Percentiles rank a stretch among this genome's conserved stretches.
These are phyloP conservation scores for Palythoa caribaeorum DNA, from an alignment of 92 coral and sea anemone species.

Conservation along the genomic window DNA sequence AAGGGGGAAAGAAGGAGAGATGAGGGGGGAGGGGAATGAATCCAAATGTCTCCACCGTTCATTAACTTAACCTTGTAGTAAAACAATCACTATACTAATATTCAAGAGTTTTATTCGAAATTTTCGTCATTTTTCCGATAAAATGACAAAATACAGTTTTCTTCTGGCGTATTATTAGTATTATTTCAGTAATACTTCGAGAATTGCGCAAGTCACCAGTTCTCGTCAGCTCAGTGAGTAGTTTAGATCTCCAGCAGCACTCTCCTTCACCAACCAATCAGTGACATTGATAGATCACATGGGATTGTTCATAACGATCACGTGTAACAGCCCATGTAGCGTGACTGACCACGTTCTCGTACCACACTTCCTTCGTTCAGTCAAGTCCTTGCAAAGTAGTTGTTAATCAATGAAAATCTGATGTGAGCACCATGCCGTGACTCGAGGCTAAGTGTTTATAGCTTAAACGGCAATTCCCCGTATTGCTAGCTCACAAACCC, in stretches of 20 bases:
- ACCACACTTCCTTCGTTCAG: not conserved
- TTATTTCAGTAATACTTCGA: conserved; percentile 23
- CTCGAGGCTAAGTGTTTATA: not conserved
- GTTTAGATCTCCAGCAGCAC: not conserved
- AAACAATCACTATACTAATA: not conserved
- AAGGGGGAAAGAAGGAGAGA: not conserved
- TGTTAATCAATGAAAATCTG: not conserved
- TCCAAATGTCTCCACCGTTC: not conserved
- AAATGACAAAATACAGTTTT: conserved; percentile 43
- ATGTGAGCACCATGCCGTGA: not conserved
- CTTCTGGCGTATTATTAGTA: conserved; percentile 30
- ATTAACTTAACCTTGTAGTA: not conserved
- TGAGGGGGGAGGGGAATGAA: not conserved
- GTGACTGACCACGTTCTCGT: not conserved
- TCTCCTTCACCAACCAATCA: conserved; percentile 22
- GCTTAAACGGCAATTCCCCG: not conserved
- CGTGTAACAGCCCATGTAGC: not conserved
- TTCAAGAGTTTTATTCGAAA: conserved; percentile 40
- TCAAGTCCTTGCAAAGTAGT: not conserved
- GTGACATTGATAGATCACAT: not conserved
- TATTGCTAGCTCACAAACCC: not conserved
- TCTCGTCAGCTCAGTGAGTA: not conserved
- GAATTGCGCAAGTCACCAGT: not conserved
- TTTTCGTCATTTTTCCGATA: conserved; percentile 21
- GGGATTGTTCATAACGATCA: not conserved